A percentile compares a stretch with the other conserved stretches of the same genome.
Conservation (phyloP, 2,797 vertebrate genomes). For the Sebastes melanostomus region DNA sequence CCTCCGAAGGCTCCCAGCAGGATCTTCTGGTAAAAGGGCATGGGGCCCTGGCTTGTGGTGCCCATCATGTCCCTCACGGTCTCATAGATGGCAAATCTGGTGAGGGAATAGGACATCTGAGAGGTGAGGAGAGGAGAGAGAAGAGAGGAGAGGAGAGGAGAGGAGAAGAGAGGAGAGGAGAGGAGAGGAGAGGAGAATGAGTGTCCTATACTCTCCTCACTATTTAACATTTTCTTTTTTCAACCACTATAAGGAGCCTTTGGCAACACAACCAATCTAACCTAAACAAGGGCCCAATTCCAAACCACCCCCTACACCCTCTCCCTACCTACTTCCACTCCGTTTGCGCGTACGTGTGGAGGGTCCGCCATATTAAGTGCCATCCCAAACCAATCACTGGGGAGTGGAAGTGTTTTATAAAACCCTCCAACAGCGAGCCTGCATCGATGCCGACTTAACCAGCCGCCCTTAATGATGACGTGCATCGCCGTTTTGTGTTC, state of each 20-base stretch:
- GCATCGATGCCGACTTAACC: no score
- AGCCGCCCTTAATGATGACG: no score
- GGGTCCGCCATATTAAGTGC: no score
- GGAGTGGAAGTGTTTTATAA: no score
- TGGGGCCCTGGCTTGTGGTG: conserved; percentile 81
- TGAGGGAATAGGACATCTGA: conserved; percentile 97
- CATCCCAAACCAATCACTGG: no score
- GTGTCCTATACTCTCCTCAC: not conserved
- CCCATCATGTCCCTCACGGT: conserved; percentile 85
- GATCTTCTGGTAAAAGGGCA: conserved; percentile 96
- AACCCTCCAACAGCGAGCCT: no score
- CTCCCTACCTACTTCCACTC: no score
- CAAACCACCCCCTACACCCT: no score
- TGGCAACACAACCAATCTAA: not conserved
- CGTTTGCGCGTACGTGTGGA: no score
- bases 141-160: not conserved
- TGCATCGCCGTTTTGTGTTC: no score
- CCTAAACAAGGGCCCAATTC: no score
- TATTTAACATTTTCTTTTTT: not conserved
- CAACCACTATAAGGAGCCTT: not conserved
- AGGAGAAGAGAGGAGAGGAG: not conserved
- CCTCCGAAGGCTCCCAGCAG: conserved; percentile 90
- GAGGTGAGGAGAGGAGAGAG: not conserved
- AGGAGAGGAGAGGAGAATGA: not conserved
- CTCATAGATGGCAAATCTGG: conserved; percentile 97